Conservation (phyloP, 2,113 vertebrate species). For the Hippopotamus amphibius region DNA sequence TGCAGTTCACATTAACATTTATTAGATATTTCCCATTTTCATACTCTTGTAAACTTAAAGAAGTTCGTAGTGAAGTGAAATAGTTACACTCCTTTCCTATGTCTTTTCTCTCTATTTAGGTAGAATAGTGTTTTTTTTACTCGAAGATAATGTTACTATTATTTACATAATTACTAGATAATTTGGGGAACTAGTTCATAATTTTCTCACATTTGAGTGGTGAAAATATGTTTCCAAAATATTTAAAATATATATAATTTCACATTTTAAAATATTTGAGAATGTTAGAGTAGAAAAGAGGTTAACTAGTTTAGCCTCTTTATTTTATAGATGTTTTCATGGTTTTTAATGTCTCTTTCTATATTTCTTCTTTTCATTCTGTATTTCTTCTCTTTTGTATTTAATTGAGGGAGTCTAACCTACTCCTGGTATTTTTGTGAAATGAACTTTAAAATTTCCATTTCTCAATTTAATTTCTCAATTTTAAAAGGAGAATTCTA, state of each 20-base stretch:
- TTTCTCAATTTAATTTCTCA: slow-evolving; percentile 4
- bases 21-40: not conserved
- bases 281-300: not conserved
- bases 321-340: slow-evolving; percentile 31
- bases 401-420: slow-evolving; percentile 22
- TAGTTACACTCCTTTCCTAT: not conserved
- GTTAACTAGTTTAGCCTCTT: not conserved
- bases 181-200: not conserved
- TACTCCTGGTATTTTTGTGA: not conserved
- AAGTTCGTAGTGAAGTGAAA: slow-evolving; percentile 28
- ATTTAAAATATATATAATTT: not conserved
- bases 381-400: slow-evolving; percentile 29
- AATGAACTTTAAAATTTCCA: slow-evolving; percentile 3
- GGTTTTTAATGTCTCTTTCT: not conserved
- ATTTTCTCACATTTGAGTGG: not conserved
- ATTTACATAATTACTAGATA: not conserved
- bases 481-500: slow-evolving; percentile 44
- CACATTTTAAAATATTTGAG: not conserved
- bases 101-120: not conserved
- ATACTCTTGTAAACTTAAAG: not conserved
- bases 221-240: not conserved
- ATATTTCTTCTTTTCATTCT: not conserved
- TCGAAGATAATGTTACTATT: not conserved
- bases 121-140: not conserved
- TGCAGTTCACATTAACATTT: not conserved